Evolutionary conservation across 2,888 invertebrate genomes (phyloP), one percentile per base, ranked within the genome.

Genomic region (Conomelus anceps): DNA sequence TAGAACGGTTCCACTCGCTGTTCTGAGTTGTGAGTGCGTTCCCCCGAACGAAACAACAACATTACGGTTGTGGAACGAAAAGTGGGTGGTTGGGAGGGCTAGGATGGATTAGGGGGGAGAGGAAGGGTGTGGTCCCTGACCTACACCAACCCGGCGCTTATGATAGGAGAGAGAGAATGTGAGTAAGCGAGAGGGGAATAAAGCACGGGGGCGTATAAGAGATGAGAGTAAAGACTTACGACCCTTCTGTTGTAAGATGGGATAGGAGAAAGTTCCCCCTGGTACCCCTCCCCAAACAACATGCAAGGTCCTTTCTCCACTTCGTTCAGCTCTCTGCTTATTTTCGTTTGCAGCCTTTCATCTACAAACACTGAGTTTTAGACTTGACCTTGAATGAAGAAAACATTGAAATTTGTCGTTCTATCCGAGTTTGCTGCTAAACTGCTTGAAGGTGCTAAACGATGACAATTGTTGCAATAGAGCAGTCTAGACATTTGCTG

Each of bases 171-270:
- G 88, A 63, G 41, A 23, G 7, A 63, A 20, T 22, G 63, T 0
- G 88, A 88, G 3, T 34, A 22, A 23, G n/a, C 1, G 88, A 41
- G 7, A n/a, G 26, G 29, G 26, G 86, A 20, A 86, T n/a, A n/a
- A n/a, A n/a, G n/a, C n/a, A 63, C n/a, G n/a, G n/a, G n/a, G n/a
- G n/a, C 0, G n/a, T 63, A 7, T 3, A n/a, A 1, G 63, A 63
- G 63, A 87, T 29, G 86, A 26, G 88, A 22, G 89, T 88, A 89
- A 90, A 91, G 91, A 90, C 91, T 90, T 29, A 87, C 87, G 34
- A 29, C 34, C 29, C 29, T 23, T 22, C 87, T 22, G 87, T 24
- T 22, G 87, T 24, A 22, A 22, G 29, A 34, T 24, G 87, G 87
- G 26, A 29, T 23, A 22, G 24, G 87, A 22, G 29, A 29, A 29